A percentile compares a stretch with the other conserved stretches of the same genome.
phyloP scores from a whole-genome alignment of 1,140 invertebrate species.

The Nomia melanderi region DNA sequence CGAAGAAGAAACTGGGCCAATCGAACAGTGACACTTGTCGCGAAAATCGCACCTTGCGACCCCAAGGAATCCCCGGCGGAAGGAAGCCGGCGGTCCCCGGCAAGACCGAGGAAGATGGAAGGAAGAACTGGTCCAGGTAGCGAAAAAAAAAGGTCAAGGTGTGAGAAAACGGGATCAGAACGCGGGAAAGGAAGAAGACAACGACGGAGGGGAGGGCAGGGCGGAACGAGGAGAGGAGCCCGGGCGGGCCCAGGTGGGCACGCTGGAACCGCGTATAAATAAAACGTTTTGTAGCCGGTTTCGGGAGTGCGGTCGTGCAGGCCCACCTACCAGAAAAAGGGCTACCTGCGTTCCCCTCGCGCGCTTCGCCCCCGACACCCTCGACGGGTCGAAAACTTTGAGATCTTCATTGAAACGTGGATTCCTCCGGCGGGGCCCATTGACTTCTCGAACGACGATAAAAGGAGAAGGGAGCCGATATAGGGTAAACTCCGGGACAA shows the following conservation, averaged over 20 bases:
- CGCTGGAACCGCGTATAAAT: constrained; percentile 59
- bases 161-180: constrained; percentile 47
- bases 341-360: constrained; percentile 62
- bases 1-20: not conserved
- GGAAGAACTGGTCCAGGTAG: not conserved
- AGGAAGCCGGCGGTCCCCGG: not conserved
- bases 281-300: constrained; percentile 72
- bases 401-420: constrained; percentile 68
- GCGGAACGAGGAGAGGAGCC: no score
- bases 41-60: constrained; percentile 65
- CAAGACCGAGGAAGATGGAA: constrained; percentile 13
- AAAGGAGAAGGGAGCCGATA: constrained; percentile 37
- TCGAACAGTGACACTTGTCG: constrained; percentile 71
- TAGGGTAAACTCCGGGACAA: constrained; percentile 56
- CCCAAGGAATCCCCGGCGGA: not conserved
- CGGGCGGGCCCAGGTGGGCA: not conserved
- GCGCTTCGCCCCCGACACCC: not conserved
- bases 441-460: constrained; percentile 42
- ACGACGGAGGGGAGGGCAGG: not conserved
- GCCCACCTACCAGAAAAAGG: constrained; percentile 67
- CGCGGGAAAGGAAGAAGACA: constrained; percentile 3
- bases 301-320: constrained; percentile 68
- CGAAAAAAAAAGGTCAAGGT: constrained; percentile 23
- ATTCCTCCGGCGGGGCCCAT: constrained; percentile 40
- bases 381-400: constrained; percentile 30